Evolutionary conservation across 1,140 invertebrate species (phyloP).

Genomic region (Phymorhynchus buccinoides): DNA sequence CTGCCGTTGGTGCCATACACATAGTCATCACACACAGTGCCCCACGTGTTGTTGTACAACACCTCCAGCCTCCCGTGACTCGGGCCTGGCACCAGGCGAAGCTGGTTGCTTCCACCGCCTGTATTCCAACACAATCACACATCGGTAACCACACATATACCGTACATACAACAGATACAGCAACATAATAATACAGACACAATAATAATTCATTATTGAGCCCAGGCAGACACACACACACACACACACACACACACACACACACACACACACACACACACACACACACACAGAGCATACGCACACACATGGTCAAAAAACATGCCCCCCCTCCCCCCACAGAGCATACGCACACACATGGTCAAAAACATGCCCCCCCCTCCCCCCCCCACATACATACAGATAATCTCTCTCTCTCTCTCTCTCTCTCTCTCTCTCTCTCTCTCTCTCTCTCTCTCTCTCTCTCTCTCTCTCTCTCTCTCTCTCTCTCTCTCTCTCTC

Average conservation of each 20-base stretch:
- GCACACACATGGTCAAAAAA: background rate
- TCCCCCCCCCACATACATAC: no score
- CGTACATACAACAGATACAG: background rate
- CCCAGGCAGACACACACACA: background rate
- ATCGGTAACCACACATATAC: background rate
- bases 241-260: background rate
- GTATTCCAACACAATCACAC: background rate
- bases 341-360: background rate
- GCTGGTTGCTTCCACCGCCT: background rate
- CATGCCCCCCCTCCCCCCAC: background rate
- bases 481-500: no score
- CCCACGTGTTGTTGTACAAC: slow-evolving; percentile 31
- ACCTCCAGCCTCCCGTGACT: slow-evolving; percentile 29
- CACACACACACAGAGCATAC: slow-evolving; percentile 29
- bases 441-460: no score
- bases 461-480: no score
- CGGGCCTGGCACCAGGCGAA: slow-evolving; percentile 9
- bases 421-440: no score
- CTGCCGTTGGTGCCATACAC: slow-evolving; percentile 4
- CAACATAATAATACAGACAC: background rate
- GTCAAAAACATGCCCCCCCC: background rate
- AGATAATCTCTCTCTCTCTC: no score
- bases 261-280: slow-evolving; percentile 13
- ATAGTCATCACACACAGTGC: slow-evolving; percentile 36
- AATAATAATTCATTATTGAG: no score